Conservation (phyloP, 37 sponge, comb jelly and placozoan genomes). For the Corticium candelabrum region DNA sequence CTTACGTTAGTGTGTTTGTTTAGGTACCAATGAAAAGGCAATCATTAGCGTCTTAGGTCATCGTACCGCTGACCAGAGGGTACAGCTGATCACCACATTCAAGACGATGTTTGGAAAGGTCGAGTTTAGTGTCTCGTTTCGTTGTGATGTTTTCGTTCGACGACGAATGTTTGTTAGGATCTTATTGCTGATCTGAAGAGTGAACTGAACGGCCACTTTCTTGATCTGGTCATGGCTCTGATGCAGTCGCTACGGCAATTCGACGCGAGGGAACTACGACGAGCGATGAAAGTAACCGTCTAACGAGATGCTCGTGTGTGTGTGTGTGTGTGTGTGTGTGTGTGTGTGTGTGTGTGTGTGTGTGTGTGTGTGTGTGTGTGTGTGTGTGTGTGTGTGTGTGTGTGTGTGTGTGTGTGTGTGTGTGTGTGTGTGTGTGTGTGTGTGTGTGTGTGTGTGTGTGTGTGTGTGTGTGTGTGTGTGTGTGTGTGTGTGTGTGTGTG, state of each 20-base stretch:
- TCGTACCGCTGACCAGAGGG: constrained; percentile 27
- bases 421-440: not conserved
- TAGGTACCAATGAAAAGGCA: constrained; percentile 77
- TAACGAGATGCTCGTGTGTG: not conserved
- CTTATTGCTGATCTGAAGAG: constrained; percentile 48
- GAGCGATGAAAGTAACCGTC: constrained; percentile 40
- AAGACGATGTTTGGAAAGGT: constrained; percentile 59
- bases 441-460: constrained; percentile 5
- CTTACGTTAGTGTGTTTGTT: no score
- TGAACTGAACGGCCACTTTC: constrained; percentile 68
- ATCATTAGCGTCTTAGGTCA: constrained; percentile 47
- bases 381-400: no score
- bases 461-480: constrained; percentile 5
- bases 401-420: not conserved
- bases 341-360: constrained; percentile 27
- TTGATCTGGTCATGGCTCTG: constrained; percentile 35
- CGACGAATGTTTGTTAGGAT: constrained; percentile 53
- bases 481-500: constrained; percentile 5
- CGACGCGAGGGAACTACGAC: constrained; percentile 31
- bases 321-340: constrained; percentile 20
- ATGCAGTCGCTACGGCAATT: constrained; percentile 45
- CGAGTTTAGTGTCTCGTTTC: no score
- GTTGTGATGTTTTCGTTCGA: no score
- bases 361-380: no score
- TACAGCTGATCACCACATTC: constrained; percentile 24